phyloP scores from a whole-genome alignment of 2,113 vertebrate genomes.

The Chloroceryle aenea region DNA sequence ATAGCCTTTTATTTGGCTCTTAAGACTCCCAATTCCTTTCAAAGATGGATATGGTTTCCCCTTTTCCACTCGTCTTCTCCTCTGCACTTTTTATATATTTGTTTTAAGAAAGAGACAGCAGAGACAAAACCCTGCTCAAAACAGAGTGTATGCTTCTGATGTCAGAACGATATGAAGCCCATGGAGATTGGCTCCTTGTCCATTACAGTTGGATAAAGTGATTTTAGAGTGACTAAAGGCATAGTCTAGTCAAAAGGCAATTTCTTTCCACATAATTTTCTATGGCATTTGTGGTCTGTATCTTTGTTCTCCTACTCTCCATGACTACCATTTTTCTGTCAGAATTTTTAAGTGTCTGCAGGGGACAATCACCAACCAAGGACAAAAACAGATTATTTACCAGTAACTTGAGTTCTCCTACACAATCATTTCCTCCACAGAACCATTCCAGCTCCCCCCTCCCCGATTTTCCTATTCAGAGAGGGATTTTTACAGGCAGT shows the following conservation, averaged over 20 bases:
- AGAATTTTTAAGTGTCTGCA: slow-evolving; percentile 34
- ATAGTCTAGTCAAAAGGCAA: slow-evolving; percentile 10
- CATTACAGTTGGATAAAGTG: slow-evolving; percentile 7
- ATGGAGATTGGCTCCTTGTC: background rate
- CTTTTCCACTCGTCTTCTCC: background rate
- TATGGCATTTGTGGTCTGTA: slow-evolving; percentile 40
- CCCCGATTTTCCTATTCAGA: slow-evolving; percentile 31
- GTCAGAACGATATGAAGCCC: background rate
- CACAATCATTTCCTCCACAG: slow-evolving; percentile 1
- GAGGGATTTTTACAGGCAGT: slow-evolving; percentile 33
- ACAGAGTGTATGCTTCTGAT: background rate
- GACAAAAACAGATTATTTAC: slow-evolving; percentile 37
- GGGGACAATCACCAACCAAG: slow-evolving; percentile 35
- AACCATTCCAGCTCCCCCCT: slow-evolving; percentile 14
- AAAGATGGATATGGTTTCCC: background rate
- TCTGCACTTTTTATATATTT: background rate
- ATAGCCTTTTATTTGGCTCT: background rate
- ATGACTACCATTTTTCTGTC: slow-evolving; percentile 19
- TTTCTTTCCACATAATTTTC: slow-evolving; percentile 47
- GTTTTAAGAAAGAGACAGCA: background rate
- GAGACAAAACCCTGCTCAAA: background rate
- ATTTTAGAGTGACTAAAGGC: slow-evolving; percentile 37
- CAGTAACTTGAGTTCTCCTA: slow-evolving; percentile 59
- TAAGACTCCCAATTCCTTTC: background rate
- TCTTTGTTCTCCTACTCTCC: slow-evolving; percentile 44